Percentiles rank a stretch among this genome's conserved stretches.
phyloP scores from a whole-genome alignment of 2,888 invertebrate genomes.

The Nipponacmea schrenckii region DNA sequence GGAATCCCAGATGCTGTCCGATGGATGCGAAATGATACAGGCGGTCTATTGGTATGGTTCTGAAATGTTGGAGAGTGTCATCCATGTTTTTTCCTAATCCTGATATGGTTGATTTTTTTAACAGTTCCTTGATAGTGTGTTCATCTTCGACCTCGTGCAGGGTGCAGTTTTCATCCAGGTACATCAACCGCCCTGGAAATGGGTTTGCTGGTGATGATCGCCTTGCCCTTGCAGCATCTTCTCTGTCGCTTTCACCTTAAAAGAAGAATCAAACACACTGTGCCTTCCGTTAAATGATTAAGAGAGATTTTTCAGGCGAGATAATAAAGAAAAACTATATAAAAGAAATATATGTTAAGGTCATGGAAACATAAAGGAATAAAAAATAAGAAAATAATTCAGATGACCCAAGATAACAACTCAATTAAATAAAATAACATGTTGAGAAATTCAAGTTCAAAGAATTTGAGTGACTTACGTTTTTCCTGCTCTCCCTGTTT shows the following conservation, averaged over 20 bases:
- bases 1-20: slow-evolving; percentile 42
- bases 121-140: slow-evolving; percentile 11
- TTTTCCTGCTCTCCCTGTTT: too few species aligned
- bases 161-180: slow-evolving; percentile 17
- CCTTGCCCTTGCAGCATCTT: neutral
- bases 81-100: slow-evolving; percentile 7
- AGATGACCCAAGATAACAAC: too few species aligned
- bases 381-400: too few species aligned
- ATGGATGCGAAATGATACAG: slow-evolving; percentile 42
- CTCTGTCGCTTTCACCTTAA: neutral
- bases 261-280: neutral
- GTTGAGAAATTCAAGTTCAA: too few species aligned
- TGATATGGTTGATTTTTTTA: neutral
- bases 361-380: too few species aligned
- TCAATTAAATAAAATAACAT: too few species aligned
- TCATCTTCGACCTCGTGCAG: slow-evolving; percentile 16
- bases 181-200: slow-evolving; percentile 15
- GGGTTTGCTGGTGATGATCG: neutral
- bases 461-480: too few species aligned
- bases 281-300: too few species aligned
- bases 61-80: slow-evolving; percentile 32
- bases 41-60: slow-evolving; percentile 35
- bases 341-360: too few species aligned
- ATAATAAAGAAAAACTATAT: too few species aligned
- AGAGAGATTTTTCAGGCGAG: too few species aligned